These are phyloP conservation scores for Petaurus breviceps DNA, from an alignment of 2,113 vertebrate species.

Conservation along the genomic window DNA sequence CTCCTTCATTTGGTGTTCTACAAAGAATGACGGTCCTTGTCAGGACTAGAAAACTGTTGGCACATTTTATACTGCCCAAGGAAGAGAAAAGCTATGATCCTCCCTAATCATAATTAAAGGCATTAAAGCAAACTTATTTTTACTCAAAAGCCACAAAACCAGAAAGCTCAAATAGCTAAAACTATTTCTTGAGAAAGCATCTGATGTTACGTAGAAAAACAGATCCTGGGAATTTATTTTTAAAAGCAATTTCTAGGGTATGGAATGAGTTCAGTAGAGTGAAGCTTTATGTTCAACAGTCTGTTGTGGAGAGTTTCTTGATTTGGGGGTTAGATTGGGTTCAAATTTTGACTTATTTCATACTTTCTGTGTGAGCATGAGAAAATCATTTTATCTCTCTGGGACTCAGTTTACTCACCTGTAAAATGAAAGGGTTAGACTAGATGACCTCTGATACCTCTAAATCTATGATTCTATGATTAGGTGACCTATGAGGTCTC, in stretches of 20 bases:
- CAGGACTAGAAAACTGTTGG: background rate
- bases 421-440: background rate
- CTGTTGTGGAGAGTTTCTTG: background rate
- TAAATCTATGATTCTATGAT: background rate
- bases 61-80: background rate
- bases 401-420: background rate
- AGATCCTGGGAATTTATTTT: slow-evolving; percentile 46
- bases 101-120: slow-evolving; percentile 16
- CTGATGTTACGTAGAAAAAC: slow-evolving; percentile 30
- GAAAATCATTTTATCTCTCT: background rate
- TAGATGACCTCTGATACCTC: background rate
- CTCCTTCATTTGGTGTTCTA: background rate
- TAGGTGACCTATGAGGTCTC: background rate
- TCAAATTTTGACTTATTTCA: background rate
- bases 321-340: background rate
- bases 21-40: slow-evolving; percentile 12
- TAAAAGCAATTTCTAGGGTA: slow-evolving; percentile 21
- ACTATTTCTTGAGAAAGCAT: slow-evolving; percentile 42
- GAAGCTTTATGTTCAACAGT: background rate
- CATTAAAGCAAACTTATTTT: slow-evolving; percentile 36
- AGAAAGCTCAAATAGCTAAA: slow-evolving; percentile 34
- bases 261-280: background rate
- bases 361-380: background rate
- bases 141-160: slow-evolving; percentile 40
- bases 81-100: slow-evolving; percentile 35